Evolutionary conservation across 2,888 invertebrate species (phyloP), one percentile per base, ranked within the genome.

Genomic region (Rhagophthalmus giganteus): DNA sequence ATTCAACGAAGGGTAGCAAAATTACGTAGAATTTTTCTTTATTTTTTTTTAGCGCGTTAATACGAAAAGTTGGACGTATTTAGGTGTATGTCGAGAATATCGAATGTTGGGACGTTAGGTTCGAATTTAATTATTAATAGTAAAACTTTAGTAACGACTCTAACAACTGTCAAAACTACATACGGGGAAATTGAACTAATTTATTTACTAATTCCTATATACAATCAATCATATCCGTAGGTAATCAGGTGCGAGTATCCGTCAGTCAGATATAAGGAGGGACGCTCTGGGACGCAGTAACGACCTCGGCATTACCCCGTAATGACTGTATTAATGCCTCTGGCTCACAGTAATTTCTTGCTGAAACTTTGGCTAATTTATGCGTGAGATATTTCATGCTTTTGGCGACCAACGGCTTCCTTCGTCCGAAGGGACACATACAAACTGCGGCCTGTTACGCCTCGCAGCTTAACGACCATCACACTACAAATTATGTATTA

Each of bases 361-460:
- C 68, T 63, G 65, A 69, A 73, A 73, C 70, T 72, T 72, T 63
- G 64, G 58, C 61, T 71, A 73, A 73, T 73, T 72, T 73, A 73
- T 73, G 73, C 73, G 71, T 69, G 63, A 66, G 69, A 72, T 72
- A 71, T 71, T 71, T 70, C 69, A 69, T 67, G 70, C 65, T 65
- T 64, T 67, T 60, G 61, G 60, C 60, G 64, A 64, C 66, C 66
- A 66, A 53, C 65, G 66, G 66, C 62, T 63, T 60, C 57, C 59
- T 56, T 41, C 49, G 59, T 58, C 61, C 61, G 55, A 59, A 49
- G 59, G 57, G 58, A 53, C 53, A 51, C 41, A 41, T 41, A 54
- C 54, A 54, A 47, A 53, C 47, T 53, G 48, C 35, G 37, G 30
- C 32, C 39, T 27, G 53, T 47, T 42, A 47, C 44, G 41, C 47